Base-by-base conservation (phyloP, 2,113 vertebrate species). In the Percina caprodes region DNA sequence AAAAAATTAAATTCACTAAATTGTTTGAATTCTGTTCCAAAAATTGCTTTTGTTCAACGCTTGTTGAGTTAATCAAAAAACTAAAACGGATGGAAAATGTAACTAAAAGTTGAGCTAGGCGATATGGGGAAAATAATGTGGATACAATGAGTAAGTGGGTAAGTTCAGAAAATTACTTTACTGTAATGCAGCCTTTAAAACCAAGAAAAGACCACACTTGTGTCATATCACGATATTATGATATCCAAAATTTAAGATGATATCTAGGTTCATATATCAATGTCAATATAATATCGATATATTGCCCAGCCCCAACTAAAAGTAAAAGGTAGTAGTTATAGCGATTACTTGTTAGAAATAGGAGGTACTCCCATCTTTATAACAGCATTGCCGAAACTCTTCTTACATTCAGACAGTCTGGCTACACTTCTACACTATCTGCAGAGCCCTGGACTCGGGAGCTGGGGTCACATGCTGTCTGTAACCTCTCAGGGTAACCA, bases 401-500 rank as follows among this genome's bases (percentile, higher is more conserved):
- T 39, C n/a, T 68, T 80, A 82, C 21, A 4, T 58, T 71, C 46
- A 1, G 15, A 46, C 46, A 8, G 10, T 18, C 45, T 69, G 73
- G 85, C 52, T 26, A 7, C 39, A 76, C 39, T 24, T 51, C 4
- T n/a, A 60, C 58, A 30, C 56, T n/a, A 15, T 67, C 24, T 33
- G 46, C 39, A 66, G 10, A 58, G 21, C 21, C 45, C 12, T 45
- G 26, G 66, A 56, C 63, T 75, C 63, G 54, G 71, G 56, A 70
- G 4, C 35, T 13, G 26, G n/a, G 51, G 21, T 71, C 46, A 46
- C 7, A 7, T 13, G 46, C 55, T 63, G 23, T 59, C 51, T 74
- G 16, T 77, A 16, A 78, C 49, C 15, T 69, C 45, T 58, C 33
- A 18, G 49, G 23, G 30, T 49, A 58, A 45, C 61, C 11, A 58